phyloP scores from a whole-genome alignment of 2,113 vertebrate species.

The Puntigrus tetrazona region DNA sequence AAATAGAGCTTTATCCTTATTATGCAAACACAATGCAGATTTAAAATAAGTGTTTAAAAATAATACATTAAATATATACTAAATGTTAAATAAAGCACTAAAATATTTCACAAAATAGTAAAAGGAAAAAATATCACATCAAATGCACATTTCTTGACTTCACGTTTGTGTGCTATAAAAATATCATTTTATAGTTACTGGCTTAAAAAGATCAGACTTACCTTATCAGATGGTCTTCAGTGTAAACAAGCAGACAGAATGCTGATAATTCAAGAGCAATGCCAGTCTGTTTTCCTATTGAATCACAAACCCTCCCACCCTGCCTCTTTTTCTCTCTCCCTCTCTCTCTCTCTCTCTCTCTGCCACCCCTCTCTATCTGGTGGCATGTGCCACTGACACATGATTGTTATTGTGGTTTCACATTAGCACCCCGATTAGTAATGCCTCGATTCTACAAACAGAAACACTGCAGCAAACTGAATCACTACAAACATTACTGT shows the following conservation, averaged over 20 bases:
- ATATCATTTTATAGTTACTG: background rate
- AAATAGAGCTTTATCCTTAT: background rate
- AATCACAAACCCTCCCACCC: conserved; percentile 60
- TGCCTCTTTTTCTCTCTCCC: conserved; percentile 21
- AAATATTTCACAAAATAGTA: background rate
- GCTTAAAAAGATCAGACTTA: conserved; percentile 60
- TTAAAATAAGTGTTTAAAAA: background rate
- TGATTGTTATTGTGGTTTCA: conserved; percentile 18
- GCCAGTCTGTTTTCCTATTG: conserved; percentile 60
- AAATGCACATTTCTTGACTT: background rate
- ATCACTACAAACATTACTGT: background rate
- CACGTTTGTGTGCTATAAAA: background rate
- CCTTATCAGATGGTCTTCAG: conserved; percentile 70
- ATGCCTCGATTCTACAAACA: background rate
- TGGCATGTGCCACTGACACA: conserved; percentile 25
- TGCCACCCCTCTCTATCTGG: background rate
- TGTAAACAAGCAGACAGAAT: conserved; percentile 61
- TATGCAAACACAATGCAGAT: background rate
- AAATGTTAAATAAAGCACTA: background rate
- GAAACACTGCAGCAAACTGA: background rate
- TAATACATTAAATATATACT: background rate
- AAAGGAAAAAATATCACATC: background rate
- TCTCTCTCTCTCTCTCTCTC: background rate
- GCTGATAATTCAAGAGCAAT: conserved; percentile 50
- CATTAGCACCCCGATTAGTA: conserved; percentile 28